A percentile compares a stretch with the other conserved stretches of the same genome.
These are phyloP conservation scores for Euproctis similis DNA, from an alignment of 2,888 invertebrate genomes.

Conservation along the genomic window DNA sequence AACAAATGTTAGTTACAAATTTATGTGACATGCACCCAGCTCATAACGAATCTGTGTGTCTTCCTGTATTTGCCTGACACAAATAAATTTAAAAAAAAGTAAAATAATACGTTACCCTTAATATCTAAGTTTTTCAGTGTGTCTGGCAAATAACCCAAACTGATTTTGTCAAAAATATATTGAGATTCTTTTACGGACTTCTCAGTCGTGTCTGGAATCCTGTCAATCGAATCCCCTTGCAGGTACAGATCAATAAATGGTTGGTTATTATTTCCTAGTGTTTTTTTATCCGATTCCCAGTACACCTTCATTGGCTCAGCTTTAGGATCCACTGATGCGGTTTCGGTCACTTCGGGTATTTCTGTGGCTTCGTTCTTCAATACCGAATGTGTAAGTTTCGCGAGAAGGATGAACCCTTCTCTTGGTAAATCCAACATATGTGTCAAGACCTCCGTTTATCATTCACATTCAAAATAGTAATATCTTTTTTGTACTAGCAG, in stretches of 20 bases:
- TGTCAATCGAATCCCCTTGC: slow-evolving; percentile 46
- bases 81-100: slow-evolving; percentile 30
- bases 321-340: slow-evolving; percentile 27
- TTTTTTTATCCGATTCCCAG: slow-evolving; percentile 62
- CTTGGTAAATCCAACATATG: slow-evolving; percentile 66
- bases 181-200: slow-evolving; percentile 61
- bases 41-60: slow-evolving; percentile 68
- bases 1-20: slow-evolving; percentile 17
- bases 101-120: slow-evolving; percentile 61
- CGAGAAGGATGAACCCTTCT: slow-evolving; percentile 66
- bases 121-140: slow-evolving; percentile 42
- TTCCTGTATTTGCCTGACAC: slow-evolving; percentile 33
- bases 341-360: slow-evolving; percentile 30
- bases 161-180: slow-evolving; percentile 56
- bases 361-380: slow-evolving; percentile 43
- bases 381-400: slow-evolving; percentile 45
- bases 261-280: slow-evolving; percentile 45
- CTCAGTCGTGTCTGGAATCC: slow-evolving; percentile 59
- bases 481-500: slow-evolving; percentile 54
- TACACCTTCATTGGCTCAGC: slow-evolving; percentile 62
- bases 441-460: slow-evolving; percentile 45
- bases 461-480: slow-evolving; percentile 56
- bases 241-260: slow-evolving; percentile 56
- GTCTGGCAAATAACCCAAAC: slow-evolving; percentile 48
- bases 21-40: slow-evolving; percentile 50